Base-by-base conservation (phyloP, 2,888 invertebrate species). In the Rhaphigaster nebulosa region DNA sequence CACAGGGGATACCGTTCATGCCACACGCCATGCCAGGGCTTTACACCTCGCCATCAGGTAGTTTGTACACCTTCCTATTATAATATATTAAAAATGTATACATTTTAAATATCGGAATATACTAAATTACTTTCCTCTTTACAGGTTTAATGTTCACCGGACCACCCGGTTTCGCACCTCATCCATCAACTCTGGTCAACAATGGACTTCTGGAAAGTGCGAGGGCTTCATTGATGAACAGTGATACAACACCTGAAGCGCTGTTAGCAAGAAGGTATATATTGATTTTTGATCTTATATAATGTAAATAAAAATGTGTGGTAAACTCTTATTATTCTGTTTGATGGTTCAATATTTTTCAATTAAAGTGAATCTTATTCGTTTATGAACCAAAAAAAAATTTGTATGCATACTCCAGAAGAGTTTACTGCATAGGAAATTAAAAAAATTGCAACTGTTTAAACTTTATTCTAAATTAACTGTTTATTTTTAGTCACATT, bases 1-100 rank as follows among this genome's bases (percentile, higher is more conserved):
- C 94, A 80, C 94, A 94, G 45, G 93, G 94, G 34, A 94, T 94
- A 38, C 94, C 94, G 10, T 94, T 94, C 92, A 93, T 94, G 90
- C 94, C 94, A 70, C 94, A 94, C 91, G 94, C 94, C 84, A 94
- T 94, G 93, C 94, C 94, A 90, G 93, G 94, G 20, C 93, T 93
- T 80, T 93, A 93, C 91, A 93, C 93, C 3, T 93, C 93, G 12
- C 93, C 93, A 10, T 92, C 93, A 54, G 93, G 93, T 93, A 91
- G 89, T 60, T 80, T n/a, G 70, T 80, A 88, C 34, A 34, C n/a
- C 45, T 23, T 76, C 65, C 29, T 60, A 54, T 50, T 54, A 87
- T 34, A 13, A 54, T 5, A 5, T 50, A 23, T 3, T 87, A 20
- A 0, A 54, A 34, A 29, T 34, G 0, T 29, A 50, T 34, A 34